A percentile compares a stretch with the other conserved stretches of the same genome.
These are phyloP conservation scores for Luffia ferchaultella DNA, from an alignment of 2,888 invertebrate species.

Conservation along the genomic window DNA sequence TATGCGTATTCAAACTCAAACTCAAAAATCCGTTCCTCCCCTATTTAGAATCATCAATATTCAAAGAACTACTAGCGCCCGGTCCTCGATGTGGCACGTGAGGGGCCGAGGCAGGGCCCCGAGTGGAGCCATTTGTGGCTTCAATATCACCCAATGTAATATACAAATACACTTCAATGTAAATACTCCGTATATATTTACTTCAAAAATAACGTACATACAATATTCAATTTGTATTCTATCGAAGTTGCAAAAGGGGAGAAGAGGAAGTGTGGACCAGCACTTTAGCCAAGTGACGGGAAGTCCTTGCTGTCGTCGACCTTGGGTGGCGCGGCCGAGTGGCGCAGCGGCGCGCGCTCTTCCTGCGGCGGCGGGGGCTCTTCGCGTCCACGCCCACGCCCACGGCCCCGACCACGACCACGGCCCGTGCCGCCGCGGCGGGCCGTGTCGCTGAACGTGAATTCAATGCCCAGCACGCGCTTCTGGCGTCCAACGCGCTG, in stretches of 20 bases:
- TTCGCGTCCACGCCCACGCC: constrained; percentile 37
- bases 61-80: not conserved
- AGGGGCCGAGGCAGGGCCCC: not conserved
- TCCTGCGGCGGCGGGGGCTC: constrained; percentile 28
- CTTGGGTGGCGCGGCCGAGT: constrained; percentile 73
- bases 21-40: constrained; percentile 20
- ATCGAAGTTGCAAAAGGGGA: constrained; percentile 50
- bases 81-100: not conserved
- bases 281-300: constrained; percentile 85
- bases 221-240: constrained; percentile 63
- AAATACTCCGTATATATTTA: constrained; percentile 66
- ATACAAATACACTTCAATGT: constrained; percentile 57
- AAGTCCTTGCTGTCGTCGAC: constrained; percentile 97
- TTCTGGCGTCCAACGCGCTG: constrained; percentile 89
- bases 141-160: constrained; percentile 22
- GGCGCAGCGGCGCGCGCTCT: constrained; percentile 40
- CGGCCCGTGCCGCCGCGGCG: constrained; percentile 76
- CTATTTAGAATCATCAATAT: not conserved
- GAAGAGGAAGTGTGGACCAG: constrained; percentile 42
- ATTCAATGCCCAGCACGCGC: constrained; percentile 86
- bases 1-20: constrained; percentile 43
- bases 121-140: not conserved
- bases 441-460: constrained; percentile 83
- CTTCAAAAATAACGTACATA: constrained; percentile 67
- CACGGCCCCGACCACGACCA: constrained; percentile 64